A percentile compares a stretch with the other conserved stretches of the same genome.
Conservation (phyloP, 2,888 invertebrate species). For the Didymodactylos carnosus region DNA sequence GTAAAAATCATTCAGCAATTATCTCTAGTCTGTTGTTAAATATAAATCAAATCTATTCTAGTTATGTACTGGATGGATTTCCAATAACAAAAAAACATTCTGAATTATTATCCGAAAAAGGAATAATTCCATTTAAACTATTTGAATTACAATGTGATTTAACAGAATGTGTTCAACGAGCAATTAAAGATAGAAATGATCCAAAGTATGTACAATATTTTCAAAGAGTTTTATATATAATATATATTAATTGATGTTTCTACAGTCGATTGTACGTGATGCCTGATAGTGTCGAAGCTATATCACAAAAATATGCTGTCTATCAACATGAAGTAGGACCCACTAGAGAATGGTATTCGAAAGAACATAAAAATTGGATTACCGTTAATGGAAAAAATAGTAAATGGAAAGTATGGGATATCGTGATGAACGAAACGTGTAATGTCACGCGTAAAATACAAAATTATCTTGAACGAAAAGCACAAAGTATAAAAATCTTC, state of each 20-base stretch:
- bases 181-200: constrained; percentile 27
- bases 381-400: constrained; percentile 23
- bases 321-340: constrained; percentile 22
- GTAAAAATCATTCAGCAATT: constrained; percentile 20
- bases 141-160: constrained; percentile 27
- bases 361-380: constrained; percentile 27
- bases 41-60: too few species aligned
- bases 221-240: background rate
- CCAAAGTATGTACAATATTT: constrained; percentile 19
- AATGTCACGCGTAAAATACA: constrained; percentile 29
- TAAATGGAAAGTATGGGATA: constrained; percentile 34
- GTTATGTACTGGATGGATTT: constrained; percentile 33
- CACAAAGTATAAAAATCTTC: constrained; percentile 17
- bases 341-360: constrained; percentile 26
- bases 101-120: constrained; percentile 27
- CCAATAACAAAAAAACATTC: constrained; percentile 28
- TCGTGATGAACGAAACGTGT: constrained; percentile 22
- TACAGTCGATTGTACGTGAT: constrained; percentile 16
- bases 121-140: constrained; percentile 30
- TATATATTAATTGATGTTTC: background rate
- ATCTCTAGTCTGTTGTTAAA: too few species aligned
- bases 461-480: constrained; percentile 27
- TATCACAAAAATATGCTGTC: constrained; percentile 24
- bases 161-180: constrained; percentile 27
- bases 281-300: constrained; percentile 32